These are phyloP conservation scores for Leptobrachium leishanense DNA, from an alignment of 2,113 vertebrate species.

Conservation along the genomic window DNA sequence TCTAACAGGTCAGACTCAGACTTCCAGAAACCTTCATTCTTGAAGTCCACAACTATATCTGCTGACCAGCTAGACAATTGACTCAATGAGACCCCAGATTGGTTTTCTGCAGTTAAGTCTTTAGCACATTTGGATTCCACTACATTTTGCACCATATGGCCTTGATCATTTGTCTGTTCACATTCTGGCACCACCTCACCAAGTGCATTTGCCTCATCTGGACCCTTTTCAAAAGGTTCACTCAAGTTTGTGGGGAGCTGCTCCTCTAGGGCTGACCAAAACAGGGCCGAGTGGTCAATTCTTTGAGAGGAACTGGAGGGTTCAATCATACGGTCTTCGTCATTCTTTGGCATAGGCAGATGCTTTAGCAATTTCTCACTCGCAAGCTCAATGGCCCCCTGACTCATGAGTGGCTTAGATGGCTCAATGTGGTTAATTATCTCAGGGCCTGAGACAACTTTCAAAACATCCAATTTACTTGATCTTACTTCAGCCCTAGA, in stretches of 20 bases:
- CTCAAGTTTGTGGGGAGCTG: not conserved
- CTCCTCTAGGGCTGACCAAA: constrained; percentile 57
- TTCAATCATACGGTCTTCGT: constrained; percentile 4
- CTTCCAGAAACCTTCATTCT: constrained; percentile 61
- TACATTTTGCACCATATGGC: not conserved
- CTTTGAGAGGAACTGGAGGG: not conserved
- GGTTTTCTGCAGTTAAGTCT: not conserved
- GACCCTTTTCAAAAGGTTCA: not conserved
- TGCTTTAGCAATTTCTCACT: not conserved
- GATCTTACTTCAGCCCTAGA: constrained; percentile 26
- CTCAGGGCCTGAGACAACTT: not conserved
- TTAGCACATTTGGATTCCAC: not conserved
- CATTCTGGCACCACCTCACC: not conserved
- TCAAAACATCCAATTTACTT: constrained; percentile 29
- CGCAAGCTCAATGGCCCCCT: not conserved
- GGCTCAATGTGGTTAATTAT: not conserved
- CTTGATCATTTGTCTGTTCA: not conserved
- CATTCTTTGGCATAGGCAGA: not conserved
- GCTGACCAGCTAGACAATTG: not conserved
- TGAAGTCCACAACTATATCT: constrained; percentile 56
- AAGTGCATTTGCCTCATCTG: not conserved
- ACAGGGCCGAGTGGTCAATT: constrained; percentile 28
- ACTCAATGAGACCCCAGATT: not conserved
- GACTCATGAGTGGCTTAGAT: not conserved
- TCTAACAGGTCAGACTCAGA: constrained; percentile 8